Evolutionary conservation across 2,888 invertebrate genomes (phyloP).

Genomic region (Hylaea fasciaria): DNA sequence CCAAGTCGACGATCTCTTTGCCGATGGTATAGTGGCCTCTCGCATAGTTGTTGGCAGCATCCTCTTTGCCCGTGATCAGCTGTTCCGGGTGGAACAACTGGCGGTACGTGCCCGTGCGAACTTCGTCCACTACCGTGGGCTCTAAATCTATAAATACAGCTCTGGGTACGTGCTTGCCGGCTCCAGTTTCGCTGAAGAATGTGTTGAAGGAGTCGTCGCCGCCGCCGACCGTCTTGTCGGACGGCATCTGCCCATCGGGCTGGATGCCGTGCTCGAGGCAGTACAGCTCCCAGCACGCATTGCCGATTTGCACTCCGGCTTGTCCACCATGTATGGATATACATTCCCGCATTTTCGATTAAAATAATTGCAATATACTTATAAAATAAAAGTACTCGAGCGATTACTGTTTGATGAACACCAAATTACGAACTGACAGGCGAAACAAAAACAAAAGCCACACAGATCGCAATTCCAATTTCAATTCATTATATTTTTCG

Average conservation of each 20-base stretch:
- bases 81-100: constrained; percentile 98
- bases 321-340: constrained; percentile 80
- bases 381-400: constrained; percentile 60
- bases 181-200: constrained; percentile 96
- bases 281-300: constrained; percentile 94
- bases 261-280: constrained; percentile 93
- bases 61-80: constrained; percentile 97
- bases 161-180: constrained; percentile 97
- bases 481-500: constrained; percentile 1
- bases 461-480: constrained; percentile 14
- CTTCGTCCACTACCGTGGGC: constrained; percentile 97
- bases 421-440: constrained; percentile 49
- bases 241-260: constrained; percentile 94
- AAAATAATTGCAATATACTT: constrained; percentile 52
- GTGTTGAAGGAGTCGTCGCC: constrained; percentile 98
- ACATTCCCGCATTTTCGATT: constrained; percentile 74
- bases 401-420: constrained; percentile 49
- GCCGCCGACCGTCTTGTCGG: constrained; percentile 91
- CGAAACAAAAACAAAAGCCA: constrained; percentile 29
- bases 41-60: constrained; percentile 98
- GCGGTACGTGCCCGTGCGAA: constrained; percentile 96
- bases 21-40: constrained; percentile 98
- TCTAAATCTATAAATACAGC: constrained; percentile 98
- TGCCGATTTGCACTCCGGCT: constrained; percentile 93
- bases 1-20: constrained; percentile 96